Evolutionary conservation across 2,113 vertebrate species (phyloP), one percentile per base, ranked within the genome.

Genomic region (Brachyhypopomus occidentalis): DNA sequence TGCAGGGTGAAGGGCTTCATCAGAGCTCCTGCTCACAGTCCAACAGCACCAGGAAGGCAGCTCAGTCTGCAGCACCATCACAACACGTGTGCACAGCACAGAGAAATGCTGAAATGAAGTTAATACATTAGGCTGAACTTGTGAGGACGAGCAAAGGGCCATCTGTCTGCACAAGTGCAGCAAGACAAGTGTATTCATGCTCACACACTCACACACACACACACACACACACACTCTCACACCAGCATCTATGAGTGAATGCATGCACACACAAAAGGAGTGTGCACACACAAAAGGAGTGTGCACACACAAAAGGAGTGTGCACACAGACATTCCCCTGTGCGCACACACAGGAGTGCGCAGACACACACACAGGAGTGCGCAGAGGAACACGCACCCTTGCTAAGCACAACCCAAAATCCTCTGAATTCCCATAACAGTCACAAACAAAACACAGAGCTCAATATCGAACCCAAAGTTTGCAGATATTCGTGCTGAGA

Each of bases 331-430:
- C n/a, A n/a, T n/a, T n/a, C n/a, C n/a, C n/a, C n/a, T n/a, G n/a
- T 30, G 41, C 41, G 5, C 41, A 45, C 41, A 45, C 6, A 11
- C 5, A 11, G 9, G 45, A 8, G 12, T 11, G 12, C 45, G 12
- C 45, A 52, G 1, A 1, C 45, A 2, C 45, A 0, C 12, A 14
- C 12, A 14, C 45, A 11, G 30, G 30, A 3, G 30, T 30, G 30
- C 45, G 12, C 45, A 83, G 81, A 85, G 85, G 86, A 83, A 84
- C 41, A 11, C 2, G 78, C 88, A 82, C 36, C 22, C 1, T 0
- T 23, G 23, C 25, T 14, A 9, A 30, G 9, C 64, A 38, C 2
- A 20, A 8, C 52, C 30, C n/a, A 0, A 69, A 56, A 70, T 25
- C 69, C 22, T 60, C 16, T 52, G 30, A 19, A 45, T 73, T 55